Base-by-base conservation (phyloP, 1,140 invertebrate genomes). In the Luehdorfia chinensis region DNA sequence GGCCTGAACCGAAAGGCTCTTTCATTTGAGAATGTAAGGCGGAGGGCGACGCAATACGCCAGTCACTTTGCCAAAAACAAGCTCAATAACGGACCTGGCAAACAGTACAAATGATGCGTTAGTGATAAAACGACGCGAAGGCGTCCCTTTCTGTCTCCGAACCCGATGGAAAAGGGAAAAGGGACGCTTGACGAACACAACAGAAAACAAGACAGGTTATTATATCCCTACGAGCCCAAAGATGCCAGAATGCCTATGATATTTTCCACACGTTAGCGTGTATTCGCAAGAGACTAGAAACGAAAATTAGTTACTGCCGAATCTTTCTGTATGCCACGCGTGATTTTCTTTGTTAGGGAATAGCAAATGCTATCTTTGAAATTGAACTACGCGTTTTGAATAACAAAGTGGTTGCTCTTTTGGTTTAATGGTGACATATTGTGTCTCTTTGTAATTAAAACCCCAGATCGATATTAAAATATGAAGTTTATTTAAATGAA, bases 281-380 rank as follows among this genome's bases (percentile, higher is more conserved):
- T 80, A 84, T 81, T 76, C 79, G 66, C 81, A 49, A 50, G 81
- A 85, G 81, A 78, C 66, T 73, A 56, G 56, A 66, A 76, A 67
- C 74, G 75, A 85, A 85, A 85, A 85, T 85, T 85, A 84, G 81
- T 84, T 84, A 85, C 72, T 71, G 71, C 56, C 70, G 66, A 72
- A 75, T 81, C 68, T 67, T 81, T 81, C 80, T 69, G 69, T 76
- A 75, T 71, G 70, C 66, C 65, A 73, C 65, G 74, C 72, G 79
- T 83, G 83, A 84, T 84, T 86, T 79, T 79, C 74, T 80, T 83
- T 84, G 75, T 80, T 75, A 73, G 62, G 56, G 66, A 67, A 75
- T 76, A 80, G 80, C 67, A 75, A 80, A 77, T 55, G 72, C 63
- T 69, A 81, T 70, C 70, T 76, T 77, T 75, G 79, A 67, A 85